A percentile compares a stretch with the other conserved stretches of the same genome.
Conservation (phyloP, 2,888 invertebrate genomes). For the Timandra comae region DNA sequence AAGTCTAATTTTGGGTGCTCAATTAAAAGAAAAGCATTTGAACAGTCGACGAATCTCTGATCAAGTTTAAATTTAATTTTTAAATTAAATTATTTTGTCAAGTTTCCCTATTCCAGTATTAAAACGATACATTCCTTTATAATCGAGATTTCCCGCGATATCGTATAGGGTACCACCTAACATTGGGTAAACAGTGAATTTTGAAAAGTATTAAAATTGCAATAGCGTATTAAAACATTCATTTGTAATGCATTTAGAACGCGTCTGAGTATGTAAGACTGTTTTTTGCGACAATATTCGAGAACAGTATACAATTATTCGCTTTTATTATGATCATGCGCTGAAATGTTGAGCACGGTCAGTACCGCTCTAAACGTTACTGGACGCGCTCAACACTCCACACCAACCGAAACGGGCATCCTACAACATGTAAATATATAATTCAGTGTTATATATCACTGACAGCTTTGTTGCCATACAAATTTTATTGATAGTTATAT, state of each 20-base stretch:
- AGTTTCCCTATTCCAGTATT: constrained; percentile 46
- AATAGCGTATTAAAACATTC: constrained; percentile 44
- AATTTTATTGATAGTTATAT: constrained; percentile 61
- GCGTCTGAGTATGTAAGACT: constrained; percentile 61
- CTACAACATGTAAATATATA: constrained; percentile 59
- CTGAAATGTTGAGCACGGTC: not conserved
- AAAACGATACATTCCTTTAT: constrained; percentile 67
- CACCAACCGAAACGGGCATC: constrained; percentile 15
- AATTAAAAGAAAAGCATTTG: constrained; percentile 16
- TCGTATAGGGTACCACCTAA: constrained; percentile 38
- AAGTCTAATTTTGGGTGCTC: constrained; percentile 19
- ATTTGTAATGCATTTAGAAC: constrained; percentile 50
- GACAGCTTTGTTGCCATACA: constrained; percentile 75
- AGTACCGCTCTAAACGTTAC: not conserved
- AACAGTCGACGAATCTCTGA: constrained; percentile 23
- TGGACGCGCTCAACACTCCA: constrained; percentile 12
- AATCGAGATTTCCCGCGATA: constrained; percentile 59
- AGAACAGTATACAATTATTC: constrained; percentile 1
- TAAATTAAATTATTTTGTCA: too few relatives aligned
- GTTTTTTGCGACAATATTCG: constrained; percentile 54
- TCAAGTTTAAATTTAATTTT: too few relatives aligned
- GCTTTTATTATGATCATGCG: constrained; percentile 2
- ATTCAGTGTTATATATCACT: constrained; percentile 59
- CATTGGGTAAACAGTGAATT: constrained; percentile 67
- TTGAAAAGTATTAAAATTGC: constrained; percentile 53